Base-by-base conservation (phyloP, 2,797 vertebrate genomes). In the Cossypha niveicapilla region DNA sequence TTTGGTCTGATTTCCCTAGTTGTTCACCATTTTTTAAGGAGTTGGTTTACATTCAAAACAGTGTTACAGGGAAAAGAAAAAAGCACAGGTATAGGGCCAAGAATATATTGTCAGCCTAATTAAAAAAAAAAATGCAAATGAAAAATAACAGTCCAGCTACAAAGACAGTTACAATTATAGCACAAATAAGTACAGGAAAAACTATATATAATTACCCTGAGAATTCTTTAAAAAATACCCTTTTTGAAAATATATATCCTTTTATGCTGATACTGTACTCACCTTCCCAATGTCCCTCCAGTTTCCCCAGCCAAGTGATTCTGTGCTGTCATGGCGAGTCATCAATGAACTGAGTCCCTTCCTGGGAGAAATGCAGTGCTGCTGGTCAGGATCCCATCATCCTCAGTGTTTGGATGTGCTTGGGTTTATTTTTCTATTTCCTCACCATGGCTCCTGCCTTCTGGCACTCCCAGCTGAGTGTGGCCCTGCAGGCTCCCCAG, bases 291-390 rank as follows among this genome's bases (percentile, higher is more conserved):
- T 13, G 5, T n/a, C 23, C 7, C 18, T 72, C 2, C 44, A 24
- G 39, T 47, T 61, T 9, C n/a, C 14, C 17, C 34, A 44, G 37
- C 3, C 18, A 10, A 23, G 32, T 6, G 22, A 3, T 41, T 21
- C 18, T 50, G 45, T 28, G 11, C 6, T 42, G 5, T 65, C 42
- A 45, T 7, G 10, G 10, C 0, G 0, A 34, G 5, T 7, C 37
- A 23, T 4, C 0, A 1, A 3, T 1, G 0, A 39, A 25, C 50
- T 5, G 14, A 54, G 17, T 17, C 8, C 22, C 22, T 34, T 63
- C 44, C 54, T 24, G 11, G 23, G 13, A 35, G 28, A 35, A 84
- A 35, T 8, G 15, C 30, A 28, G 13, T 8, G 23, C 0, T 74
- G 7, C 18, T 42, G 17, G 3, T 25, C 14, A 19, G 7, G 5